These are phyloP conservation scores for Sebastes oblongus DNA, from an alignment of 2,797 vertebrate genomes.

Conservation along the genomic window DNA sequence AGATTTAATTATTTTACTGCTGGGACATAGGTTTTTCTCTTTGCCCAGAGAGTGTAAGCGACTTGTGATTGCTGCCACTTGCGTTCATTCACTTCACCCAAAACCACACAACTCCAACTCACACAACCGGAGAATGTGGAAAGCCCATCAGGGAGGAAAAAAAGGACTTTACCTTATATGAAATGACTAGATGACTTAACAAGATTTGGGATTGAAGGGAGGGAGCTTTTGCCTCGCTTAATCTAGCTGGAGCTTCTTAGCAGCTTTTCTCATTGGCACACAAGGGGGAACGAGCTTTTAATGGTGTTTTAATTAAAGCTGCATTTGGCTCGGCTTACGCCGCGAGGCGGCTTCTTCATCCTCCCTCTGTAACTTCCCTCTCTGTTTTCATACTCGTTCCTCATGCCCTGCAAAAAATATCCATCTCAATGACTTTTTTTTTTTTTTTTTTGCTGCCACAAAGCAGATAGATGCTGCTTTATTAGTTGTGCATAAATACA, in stretches of 20 bases:
- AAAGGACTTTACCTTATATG: background rate
- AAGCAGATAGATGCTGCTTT: background rate
- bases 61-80: constrained; percentile 30
- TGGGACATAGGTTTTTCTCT: constrained; percentile 5
- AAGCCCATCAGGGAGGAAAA: constrained; percentile 19
- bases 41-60: background rate
- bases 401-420: background rate
- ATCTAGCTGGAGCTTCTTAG: constrained; percentile 48
- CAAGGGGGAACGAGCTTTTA: constrained; percentile 30
- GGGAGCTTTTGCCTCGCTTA: constrained; percentile 33
- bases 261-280: constrained; percentile 39
- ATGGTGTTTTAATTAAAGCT: constrained; percentile 71
- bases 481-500: background rate
- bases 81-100: constrained; percentile 26
- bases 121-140: background rate
- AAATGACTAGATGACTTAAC: constrained; percentile 51
- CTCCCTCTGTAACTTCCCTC: constrained; percentile 1
- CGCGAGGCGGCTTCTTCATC: background rate
- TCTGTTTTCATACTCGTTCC: background rate
- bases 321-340: constrained; percentile 38
- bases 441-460: background rate
- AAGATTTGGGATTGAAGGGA: constrained; percentile 42
- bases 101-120: background rate
- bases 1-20: constrained; percentile 54
- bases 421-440: background rate